Conservation (phyloP, 2,888 invertebrate genomes). For the Apoderus coryli region DNA sequence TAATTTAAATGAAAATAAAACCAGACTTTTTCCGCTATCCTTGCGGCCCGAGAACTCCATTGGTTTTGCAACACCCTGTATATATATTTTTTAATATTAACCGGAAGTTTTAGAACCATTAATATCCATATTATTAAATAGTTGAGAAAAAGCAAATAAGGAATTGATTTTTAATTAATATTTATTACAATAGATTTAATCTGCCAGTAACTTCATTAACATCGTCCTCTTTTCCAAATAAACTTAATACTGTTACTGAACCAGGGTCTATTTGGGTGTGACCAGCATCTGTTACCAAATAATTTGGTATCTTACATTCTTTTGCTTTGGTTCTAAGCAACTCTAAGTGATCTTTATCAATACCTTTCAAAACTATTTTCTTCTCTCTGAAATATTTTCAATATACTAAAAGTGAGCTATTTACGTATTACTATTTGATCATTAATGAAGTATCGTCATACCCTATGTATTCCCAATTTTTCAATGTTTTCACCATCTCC, state of each 20-base stretch:
- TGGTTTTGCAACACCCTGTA: too few species aligned
- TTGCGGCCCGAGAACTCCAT: too few species aligned
- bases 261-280: slow-evolving; percentile 33
- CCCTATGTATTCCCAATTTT: slow-evolving; percentile 39
- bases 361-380: slow-evolving; percentile 33
- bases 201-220: slow-evolving; percentile 28
- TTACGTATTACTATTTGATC: slow-evolving; percentile 5
- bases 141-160: too few species aligned
- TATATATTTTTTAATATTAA: too few species aligned
- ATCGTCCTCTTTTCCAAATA: slow-evolving; percentile 34
- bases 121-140: too few species aligned
- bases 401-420: too few species aligned
- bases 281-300: slow-evolving; percentile 30
- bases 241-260: slow-evolving; percentile 35
- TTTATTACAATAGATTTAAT: slow-evolving; percentile 22
- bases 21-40: too few species aligned
- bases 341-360: slow-evolving; percentile 28
- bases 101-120: too few species aligned
- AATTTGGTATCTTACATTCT: slow-evolving; percentile 21
- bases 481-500: slow-evolving; percentile 30
- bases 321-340: slow-evolving; percentile 29
- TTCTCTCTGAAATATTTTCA: slow-evolving; percentile 30
- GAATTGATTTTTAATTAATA: too few species aligned
- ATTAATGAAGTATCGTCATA: too few species aligned
- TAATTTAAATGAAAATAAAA: too few species aligned